phyloP scores from a whole-genome alignment of 2,888 invertebrate species.

The Morpho helenor region DNA sequence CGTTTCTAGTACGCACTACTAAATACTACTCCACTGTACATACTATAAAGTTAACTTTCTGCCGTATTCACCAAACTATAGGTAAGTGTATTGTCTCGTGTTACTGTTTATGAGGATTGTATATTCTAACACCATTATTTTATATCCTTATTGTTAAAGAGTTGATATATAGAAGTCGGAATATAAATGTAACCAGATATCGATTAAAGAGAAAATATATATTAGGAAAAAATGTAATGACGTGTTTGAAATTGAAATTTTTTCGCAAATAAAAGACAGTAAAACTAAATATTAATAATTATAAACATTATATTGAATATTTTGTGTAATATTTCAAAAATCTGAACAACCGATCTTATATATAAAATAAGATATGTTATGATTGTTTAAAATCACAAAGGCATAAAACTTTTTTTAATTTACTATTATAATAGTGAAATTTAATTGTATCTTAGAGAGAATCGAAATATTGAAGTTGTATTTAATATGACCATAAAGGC shows the following conservation, averaged over 20 bases:
- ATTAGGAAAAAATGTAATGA: not conserved
- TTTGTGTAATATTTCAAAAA: too few species aligned
- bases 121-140: conserved; percentile 45
- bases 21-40: conserved; percentile 39
- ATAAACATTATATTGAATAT: too few species aligned
- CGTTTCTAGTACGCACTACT: not conserved
- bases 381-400: conserved; percentile 16
- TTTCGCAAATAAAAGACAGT: too few species aligned
- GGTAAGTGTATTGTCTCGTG: conserved; percentile 75
- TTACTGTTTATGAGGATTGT: conserved; percentile 68
- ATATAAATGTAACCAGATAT: too few species aligned
- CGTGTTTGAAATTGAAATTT: too few species aligned
- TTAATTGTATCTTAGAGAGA: conserved; percentile 15
- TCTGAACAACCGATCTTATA: not conserved
- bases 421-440: conserved; percentile 14
- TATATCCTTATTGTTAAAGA: conserved; percentile 23
- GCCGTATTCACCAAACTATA: conserved; percentile 75
- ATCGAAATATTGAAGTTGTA: conserved; percentile 3
- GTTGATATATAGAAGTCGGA: conserved; percentile 15
- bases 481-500: too few species aligned
- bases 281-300: too few species aligned
- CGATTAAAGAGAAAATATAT: too few species aligned
- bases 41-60: conserved; percentile 63
- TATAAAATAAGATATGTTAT: conserved; percentile 22
- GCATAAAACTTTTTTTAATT: conserved; percentile 14